Evolutionary conservation across 2,113 vertebrate genomes (phyloP).

Genomic region (Boulengeromyrus knoepffleri): DNA sequence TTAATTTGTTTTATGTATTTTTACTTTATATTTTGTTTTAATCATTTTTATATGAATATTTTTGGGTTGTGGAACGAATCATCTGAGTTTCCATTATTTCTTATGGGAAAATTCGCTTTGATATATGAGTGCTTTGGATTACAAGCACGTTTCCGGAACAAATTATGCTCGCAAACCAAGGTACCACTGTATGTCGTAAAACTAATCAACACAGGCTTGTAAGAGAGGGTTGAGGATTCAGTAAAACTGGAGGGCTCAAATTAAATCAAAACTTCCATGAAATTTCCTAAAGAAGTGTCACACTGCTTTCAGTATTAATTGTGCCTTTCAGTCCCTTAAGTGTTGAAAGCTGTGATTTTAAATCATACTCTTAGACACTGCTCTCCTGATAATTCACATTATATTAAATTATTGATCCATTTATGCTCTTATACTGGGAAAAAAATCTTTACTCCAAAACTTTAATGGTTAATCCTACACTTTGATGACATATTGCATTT

Average conservation of each 20-base stretch:
- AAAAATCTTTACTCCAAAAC: background rate
- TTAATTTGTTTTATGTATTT: too few relatives aligned
- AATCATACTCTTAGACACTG: background rate
- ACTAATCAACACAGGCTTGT: constrained; percentile 1
- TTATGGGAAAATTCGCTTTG: too few relatives aligned
- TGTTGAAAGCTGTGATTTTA: background rate
- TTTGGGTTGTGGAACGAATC: too few relatives aligned
- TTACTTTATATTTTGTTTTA: too few relatives aligned
- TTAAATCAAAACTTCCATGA: background rate
- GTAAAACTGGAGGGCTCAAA: background rate
- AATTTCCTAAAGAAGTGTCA: background rate
- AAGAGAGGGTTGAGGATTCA: background rate
- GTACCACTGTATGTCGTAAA: background rate
- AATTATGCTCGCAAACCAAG: too few relatives aligned
- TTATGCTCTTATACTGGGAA: background rate
- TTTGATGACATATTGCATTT: background rate
- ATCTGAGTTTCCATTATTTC: too few relatives aligned
- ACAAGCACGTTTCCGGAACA: too few relatives aligned
- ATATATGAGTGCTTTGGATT: too few relatives aligned
- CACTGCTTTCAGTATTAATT: background rate
- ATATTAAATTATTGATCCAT: background rate
- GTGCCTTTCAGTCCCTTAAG: background rate
- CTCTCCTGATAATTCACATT: background rate
- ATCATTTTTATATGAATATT: too few relatives aligned
- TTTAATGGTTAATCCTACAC: background rate